Percentiles rank a stretch among this genome's conserved stretches.
These are phyloP conservation scores for Alsophila aescularia DNA, from an alignment of 2,888 invertebrate genomes.

Conservation along the genomic window DNA sequence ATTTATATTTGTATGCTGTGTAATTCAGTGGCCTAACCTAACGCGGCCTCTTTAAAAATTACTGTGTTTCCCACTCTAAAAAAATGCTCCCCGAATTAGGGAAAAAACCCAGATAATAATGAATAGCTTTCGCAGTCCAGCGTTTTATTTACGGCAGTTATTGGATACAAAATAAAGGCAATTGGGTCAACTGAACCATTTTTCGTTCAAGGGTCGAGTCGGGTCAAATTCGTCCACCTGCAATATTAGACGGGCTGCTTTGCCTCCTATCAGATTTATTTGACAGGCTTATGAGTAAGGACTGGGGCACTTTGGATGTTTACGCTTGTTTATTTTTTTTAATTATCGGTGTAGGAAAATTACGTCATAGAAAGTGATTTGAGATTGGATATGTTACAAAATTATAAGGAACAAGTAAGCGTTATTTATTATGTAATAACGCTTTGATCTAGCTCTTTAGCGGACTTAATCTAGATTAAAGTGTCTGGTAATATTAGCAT, in stretches of 20 bases:
- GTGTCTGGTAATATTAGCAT: too few relatives aligned
- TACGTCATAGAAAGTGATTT: too few relatives aligned
- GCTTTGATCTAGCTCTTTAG: too few relatives aligned
- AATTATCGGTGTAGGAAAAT: too few relatives aligned
- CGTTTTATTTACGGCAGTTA: constrained; percentile 30
- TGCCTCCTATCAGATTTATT: constrained; percentile 35
- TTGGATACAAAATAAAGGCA: constrained; percentile 31
- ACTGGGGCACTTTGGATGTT: constrained; percentile 8
- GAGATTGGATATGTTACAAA: too few relatives aligned
- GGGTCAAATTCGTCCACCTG: constrained; percentile 30
- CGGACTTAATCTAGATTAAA: too few relatives aligned
- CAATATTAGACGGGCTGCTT: constrained; percentile 26
- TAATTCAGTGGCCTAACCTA: too few relatives aligned
- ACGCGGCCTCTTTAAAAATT: too few relatives aligned
- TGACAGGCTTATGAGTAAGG: constrained; percentile 23
- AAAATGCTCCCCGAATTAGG: constrained; percentile 6
- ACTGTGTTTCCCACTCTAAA: too few relatives aligned
- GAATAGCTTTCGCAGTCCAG: constrained; percentile 15
- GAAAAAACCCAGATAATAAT: constrained; percentile 13
- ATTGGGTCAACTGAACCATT: constrained; percentile 30
- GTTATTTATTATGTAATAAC: too few relatives aligned
- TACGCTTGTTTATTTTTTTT: neutral
- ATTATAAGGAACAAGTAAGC: too few relatives aligned
- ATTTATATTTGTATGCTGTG: too few relatives aligned
- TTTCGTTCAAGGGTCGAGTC: constrained; percentile 33